Percentiles rank a stretch among this genome's conserved stretches.
These are phyloP conservation scores for Rhodophaea formosa DNA, from an alignment of 2,888 invertebrate species.

Conservation along the genomic window DNA sequence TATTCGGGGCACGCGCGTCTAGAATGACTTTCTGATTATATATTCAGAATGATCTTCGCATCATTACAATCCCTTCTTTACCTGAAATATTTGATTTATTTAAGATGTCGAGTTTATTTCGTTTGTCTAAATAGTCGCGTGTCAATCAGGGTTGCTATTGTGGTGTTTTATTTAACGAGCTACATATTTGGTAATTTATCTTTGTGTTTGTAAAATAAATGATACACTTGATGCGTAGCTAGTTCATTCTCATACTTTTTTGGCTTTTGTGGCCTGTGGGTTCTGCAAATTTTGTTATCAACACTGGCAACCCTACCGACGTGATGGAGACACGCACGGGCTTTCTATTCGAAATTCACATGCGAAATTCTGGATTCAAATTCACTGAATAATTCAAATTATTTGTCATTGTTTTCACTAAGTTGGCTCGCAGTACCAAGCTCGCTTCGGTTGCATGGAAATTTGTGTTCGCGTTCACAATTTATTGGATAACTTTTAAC, in stretches of 20 bases:
- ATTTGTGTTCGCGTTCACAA: not conserved
- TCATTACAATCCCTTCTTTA: not conserved
- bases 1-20: not conserved
- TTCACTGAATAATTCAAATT: constrained; percentile 9
- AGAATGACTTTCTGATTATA: not conserved
- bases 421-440: not conserved
- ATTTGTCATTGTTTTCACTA: not conserved
- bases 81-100: not conserved
- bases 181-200: too few relatives aligned
- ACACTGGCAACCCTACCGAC: not conserved
- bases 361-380: not conserved
- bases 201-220: too few relatives aligned
- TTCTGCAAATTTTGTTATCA: too few relatives aligned
- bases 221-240: too few relatives aligned
- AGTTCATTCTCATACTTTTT: too few relatives aligned
- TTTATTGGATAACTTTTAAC: constrained; percentile 1
- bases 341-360: not conserved
- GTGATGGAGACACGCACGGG: not conserved
- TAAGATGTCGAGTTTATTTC: not conserved
- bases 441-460: not conserved
- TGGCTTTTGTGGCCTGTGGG: too few relatives aligned
- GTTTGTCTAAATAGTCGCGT: not conserved
- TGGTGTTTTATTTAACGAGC: too few relatives aligned
- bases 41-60: not conserved
- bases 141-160: not conserved